Percentiles rank a stretch among this genome's conserved stretches.
Conservation (phyloP, 2,113 vertebrate species). For the Crypturellus undulatus region DNA sequence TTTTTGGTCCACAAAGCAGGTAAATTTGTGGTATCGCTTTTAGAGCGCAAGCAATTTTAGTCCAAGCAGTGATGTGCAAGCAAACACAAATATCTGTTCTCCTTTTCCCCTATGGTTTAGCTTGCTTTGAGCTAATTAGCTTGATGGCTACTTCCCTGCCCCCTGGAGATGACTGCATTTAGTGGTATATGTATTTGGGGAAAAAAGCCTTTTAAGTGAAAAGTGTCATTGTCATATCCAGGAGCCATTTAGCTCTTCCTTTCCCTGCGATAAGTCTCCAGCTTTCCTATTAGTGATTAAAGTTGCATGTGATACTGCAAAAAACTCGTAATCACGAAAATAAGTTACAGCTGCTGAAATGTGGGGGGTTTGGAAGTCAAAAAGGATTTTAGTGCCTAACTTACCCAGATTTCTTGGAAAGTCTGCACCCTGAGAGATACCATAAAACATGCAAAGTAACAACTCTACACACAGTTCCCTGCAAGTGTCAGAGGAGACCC, state of each 20-base stretch:
- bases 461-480: background rate
- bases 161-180: constrained; percentile 20
- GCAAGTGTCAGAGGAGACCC: background rate
- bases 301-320: background rate
- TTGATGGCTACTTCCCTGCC: constrained; percentile 33
- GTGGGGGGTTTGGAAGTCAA: background rate
- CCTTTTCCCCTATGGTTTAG: background rate
- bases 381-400: background rate
- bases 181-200: constrained; percentile 31
- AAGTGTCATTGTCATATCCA: constrained; percentile 25
- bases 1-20: background rate
- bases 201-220: constrained; percentile 38
- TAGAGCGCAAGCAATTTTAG: background rate
- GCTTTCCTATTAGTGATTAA: background rate
- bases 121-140: constrained; percentile 54
- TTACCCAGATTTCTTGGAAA: background rate
- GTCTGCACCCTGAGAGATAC: background rate
- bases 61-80: background rate
- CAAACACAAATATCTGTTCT: background rate
- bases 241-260: background rate
- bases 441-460: background rate
- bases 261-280: background rate
- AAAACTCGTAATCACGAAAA: background rate
- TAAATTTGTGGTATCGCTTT: background rate
- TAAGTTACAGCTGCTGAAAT: background rate